Percentiles rank a stretch among this genome's conserved stretches.
Conservation (phyloP, 2,113 vertebrate genomes). For the Pelecanoides urinatrix region DNA sequence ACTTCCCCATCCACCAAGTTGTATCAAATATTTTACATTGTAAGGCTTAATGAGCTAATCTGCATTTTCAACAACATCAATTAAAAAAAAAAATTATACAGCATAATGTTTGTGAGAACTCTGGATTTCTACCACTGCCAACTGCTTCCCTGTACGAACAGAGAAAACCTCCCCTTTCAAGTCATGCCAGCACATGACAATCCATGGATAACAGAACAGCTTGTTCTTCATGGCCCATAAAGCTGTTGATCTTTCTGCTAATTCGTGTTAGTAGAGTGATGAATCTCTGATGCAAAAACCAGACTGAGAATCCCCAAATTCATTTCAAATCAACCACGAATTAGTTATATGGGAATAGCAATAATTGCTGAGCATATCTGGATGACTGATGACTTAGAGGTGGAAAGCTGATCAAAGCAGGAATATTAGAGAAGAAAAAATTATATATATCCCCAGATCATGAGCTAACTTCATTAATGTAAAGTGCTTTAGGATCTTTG, state of each 20-base stretch:
- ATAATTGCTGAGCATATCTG: neutral
- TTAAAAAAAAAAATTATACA: neutral
- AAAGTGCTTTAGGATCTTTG: neutral
- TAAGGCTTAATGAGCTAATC: neutral
- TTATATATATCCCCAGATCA: neutral
- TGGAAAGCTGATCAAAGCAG: neutral
- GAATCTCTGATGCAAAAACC: conserved; percentile 2
- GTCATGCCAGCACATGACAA: neutral
- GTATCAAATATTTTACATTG: neutral
- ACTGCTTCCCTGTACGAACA: neutral
- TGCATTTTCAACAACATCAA: neutral
- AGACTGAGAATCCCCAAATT: neutral
- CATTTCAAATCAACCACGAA: neutral
- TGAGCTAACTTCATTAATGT: neutral
- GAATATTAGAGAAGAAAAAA: neutral
- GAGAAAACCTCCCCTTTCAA: neutral
- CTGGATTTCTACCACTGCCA: neutral
- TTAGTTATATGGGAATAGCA: neutral
- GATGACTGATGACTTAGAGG: neutral
- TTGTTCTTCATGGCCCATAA: conserved; percentile 30
- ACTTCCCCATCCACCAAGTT: neutral
- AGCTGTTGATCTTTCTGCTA: conserved; percentile 29
- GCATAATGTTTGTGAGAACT: neutral
- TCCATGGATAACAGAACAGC: neutral
- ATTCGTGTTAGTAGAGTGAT: neutral